Evolutionary conservation across 2,888 invertebrate genomes (phyloP).

Genomic region (Caradrina kadenii): DNA sequence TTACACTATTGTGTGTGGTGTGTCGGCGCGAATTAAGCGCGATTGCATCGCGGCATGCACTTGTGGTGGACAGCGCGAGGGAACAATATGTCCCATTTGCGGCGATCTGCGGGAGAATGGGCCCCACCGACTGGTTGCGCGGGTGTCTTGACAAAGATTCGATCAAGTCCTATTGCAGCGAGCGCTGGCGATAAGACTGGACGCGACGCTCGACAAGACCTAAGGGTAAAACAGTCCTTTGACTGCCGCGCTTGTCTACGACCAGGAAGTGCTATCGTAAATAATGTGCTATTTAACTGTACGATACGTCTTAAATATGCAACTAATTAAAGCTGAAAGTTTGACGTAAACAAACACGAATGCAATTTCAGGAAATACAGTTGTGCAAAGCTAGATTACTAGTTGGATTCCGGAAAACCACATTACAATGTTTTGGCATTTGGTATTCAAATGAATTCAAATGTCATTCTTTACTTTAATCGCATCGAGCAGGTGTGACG

Average conservation of each 20-base stretch:
- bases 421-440: slow-evolving; percentile 47
- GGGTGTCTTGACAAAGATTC: slow-evolving; percentile 63
- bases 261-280: slow-evolving; percentile 56
- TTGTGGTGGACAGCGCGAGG: slow-evolving; percentile 69
- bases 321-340: slow-evolving; percentile 51
- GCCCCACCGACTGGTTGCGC: slow-evolving; percentile 59
- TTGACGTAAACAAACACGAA: slow-evolving; percentile 9
- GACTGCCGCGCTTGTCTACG: slow-evolving; percentile 56
- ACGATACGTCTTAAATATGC: slow-evolving; percentile 54
- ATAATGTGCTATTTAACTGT: slow-evolving; percentile 59
- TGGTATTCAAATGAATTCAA: slow-evolving; percentile 60
- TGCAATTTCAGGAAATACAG: slow-evolving; percentile 30
- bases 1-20: slow-evolving; percentile 72
- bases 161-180: slow-evolving; percentile 64
- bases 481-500: slow-evolving; percentile 73
- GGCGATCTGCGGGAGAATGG: slow-evolving; percentile 61
- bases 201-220: slow-evolving; percentile 61
- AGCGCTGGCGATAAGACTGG: slow-evolving; percentile 58
- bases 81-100: slow-evolving; percentile 72
- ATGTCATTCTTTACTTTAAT: slow-evolving; percentile 69
- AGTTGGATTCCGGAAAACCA: slow-evolving; percentile 43
- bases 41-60: slow-evolving; percentile 73
- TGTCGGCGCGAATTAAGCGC: slow-evolving; percentile 65
- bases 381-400: slow-evolving; percentile 22
- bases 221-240: slow-evolving; percentile 60